Evolutionary conservation across 2,888 invertebrate species (phyloP).

Genomic region (Netelia melanura): DNA sequence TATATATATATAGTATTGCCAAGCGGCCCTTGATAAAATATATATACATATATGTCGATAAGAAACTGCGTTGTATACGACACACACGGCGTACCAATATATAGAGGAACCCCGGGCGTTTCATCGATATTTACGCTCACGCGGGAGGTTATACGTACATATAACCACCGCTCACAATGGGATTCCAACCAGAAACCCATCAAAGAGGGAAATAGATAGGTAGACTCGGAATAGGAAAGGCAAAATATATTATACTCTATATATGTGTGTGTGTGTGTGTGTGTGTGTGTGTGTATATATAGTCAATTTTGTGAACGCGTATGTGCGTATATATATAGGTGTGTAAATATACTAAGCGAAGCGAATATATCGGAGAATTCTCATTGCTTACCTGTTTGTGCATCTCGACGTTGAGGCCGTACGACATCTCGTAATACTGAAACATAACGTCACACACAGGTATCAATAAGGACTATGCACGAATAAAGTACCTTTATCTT

Average conservation of each 20-base stretch:
- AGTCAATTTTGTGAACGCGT: not conserved
- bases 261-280: not conserved
- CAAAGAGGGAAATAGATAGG: slow-evolving; percentile 43
- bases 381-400: slow-evolving; percentile 93
- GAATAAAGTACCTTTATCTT: not conserved
- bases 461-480: not conserved
- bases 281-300: not conserved
- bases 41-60: slow-evolving; percentile 27
- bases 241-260: not conserved
- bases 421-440: slow-evolving; percentile 98
- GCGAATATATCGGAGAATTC: not conserved
- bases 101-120: slow-evolving; percentile 14
- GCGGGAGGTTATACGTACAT: slow-evolving; percentile 1
- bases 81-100: slow-evolving; percentile 3
- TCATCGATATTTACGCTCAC: slow-evolving; percentile 54
- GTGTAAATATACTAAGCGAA: not conserved
- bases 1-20: not conserved
- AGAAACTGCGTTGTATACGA: slow-evolving; percentile 17
- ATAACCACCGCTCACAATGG: slow-evolving; percentile 43
- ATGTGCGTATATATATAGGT: not conserved
- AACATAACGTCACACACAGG: slow-evolving; percentile 83
- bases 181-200: slow-evolving; percentile 52
- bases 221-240: not conserved
- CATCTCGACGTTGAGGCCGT: slow-evolving; percentile 97
- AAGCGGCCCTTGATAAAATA: too few relatives aligned